Conservation (phyloP, 1,140 invertebrate species). For the Lepidurus apus region DNA sequence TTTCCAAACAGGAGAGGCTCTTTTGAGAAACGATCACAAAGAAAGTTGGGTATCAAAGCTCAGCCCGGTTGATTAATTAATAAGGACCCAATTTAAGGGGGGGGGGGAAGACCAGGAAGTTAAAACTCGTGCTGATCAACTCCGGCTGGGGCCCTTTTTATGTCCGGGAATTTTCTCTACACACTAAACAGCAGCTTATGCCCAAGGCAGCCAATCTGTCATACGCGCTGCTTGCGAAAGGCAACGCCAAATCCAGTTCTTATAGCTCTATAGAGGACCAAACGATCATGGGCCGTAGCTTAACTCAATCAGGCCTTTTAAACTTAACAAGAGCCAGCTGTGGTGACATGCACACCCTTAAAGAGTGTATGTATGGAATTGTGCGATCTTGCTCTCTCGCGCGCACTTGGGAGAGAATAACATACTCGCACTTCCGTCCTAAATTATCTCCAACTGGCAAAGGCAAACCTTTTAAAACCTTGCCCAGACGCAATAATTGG, state of each 20-base stretch:
- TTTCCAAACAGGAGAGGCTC: not conserved
- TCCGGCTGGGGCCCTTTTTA: too few relatives aligned
- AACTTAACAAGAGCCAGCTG: constrained; percentile 5
- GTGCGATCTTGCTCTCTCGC: not conserved
- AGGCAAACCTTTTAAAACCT: too few relatives aligned
- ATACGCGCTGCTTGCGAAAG: too few relatives aligned
- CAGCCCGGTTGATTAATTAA: constrained; percentile 3
- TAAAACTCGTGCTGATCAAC: too few relatives aligned
- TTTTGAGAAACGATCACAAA: too few relatives aligned
- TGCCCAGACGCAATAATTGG: too few relatives aligned
- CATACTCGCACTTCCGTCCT: not conserved
- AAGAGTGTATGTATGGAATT: not conserved
- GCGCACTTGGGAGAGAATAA: not conserved
- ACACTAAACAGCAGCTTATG: too few relatives aligned
- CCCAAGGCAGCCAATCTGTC: too few relatives aligned
- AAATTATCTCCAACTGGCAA: too few relatives aligned
- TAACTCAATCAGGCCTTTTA: constrained; percentile 3
- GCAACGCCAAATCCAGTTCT: too few relatives aligned
- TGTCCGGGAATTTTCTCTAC: too few relatives aligned
- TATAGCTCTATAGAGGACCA: not conserved
- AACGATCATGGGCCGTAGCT: not conserved
- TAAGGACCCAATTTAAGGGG: not conserved
- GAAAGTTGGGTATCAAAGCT: not conserved
- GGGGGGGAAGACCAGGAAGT: too few relatives aligned
- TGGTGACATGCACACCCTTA: not conserved